A percentile compares a stretch with the other conserved stretches of the same genome.
These are phyloP conservation scores for Syritta pipiens DNA, from an alignment of 2,888 invertebrate species.

Conservation along the genomic window DNA sequence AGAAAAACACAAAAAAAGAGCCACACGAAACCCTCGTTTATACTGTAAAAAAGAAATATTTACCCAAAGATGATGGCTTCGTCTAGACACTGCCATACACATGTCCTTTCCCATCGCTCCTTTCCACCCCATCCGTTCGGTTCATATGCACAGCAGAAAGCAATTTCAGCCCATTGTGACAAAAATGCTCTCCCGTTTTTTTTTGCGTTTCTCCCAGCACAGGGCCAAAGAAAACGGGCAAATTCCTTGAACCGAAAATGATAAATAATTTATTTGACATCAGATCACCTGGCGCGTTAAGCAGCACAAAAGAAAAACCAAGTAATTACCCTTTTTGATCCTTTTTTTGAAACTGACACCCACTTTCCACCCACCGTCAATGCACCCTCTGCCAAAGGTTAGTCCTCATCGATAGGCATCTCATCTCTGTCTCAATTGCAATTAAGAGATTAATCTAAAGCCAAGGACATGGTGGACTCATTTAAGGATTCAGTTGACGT, in stretches of 20 bases:
- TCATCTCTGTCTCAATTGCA: neutral
- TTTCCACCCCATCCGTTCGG: neutral
- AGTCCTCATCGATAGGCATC: neutral
- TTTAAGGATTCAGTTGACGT: no score
- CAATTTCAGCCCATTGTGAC: neutral
- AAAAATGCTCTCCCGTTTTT: neutral
- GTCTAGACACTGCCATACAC: constrained; percentile 3
- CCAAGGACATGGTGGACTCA: neutral
- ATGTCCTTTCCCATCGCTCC: neutral
- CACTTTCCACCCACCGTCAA: no score
- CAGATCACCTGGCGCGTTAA: neutral
- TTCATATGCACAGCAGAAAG: neutral
- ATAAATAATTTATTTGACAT: neutral
- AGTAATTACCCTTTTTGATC: neutral
- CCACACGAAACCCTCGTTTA: no score
- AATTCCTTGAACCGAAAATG: neutral
- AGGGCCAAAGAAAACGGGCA: neutral
- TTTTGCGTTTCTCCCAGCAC: no score
- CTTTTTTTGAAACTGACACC: neutral
- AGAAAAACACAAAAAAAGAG: neutral
- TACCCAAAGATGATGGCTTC: neutral
- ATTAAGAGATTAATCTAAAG: neutral
- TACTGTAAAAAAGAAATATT: neutral
- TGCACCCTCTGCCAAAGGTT: neutral
- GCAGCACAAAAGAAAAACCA: neutral